A percentile compares a stretch with the other conserved stretches of the same genome.
Evolutionary conservation across 1,140 invertebrate genomes (phyloP).

Genomic region (Caenorhabditis tropicalis): DNA sequence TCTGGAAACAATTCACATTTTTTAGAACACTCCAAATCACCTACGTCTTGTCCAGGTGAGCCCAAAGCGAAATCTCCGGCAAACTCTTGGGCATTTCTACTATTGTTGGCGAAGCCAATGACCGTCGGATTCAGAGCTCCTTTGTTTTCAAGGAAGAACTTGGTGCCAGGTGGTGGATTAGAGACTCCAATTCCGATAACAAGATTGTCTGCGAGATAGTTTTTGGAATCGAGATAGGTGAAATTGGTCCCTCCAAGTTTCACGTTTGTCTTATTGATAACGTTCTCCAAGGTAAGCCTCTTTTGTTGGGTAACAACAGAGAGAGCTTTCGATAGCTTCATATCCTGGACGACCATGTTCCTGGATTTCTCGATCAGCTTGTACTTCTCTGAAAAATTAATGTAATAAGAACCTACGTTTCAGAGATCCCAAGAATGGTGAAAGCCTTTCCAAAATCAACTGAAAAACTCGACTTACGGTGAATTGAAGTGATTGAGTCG

Average conservation of each 20-base stretch:
- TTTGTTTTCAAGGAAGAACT: not conserved
- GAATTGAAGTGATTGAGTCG: constrained; percentile 46
- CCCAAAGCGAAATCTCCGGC: constrained; percentile 54
- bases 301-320: constrained; percentile 42
- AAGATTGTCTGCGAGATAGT: not conserved
- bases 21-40: not conserved
- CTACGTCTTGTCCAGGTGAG: constrained; percentile 17
- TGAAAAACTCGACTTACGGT: constrained; percentile 26
- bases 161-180: constrained; percentile 50
- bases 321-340: constrained; percentile 18
- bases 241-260: constrained; percentile 59
- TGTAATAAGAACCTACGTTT: too few species aligned
- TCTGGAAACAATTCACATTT: not conserved
- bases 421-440: too few species aligned
- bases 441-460: too few species aligned
- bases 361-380: constrained; percentile 9
- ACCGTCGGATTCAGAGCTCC: constrained; percentile 34
- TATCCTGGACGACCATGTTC: constrained; percentile 50
- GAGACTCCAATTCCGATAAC: constrained; percentile 56
- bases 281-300: constrained; percentile 38
- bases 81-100: constrained; percentile 46
- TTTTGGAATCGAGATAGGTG: not conserved
- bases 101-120: constrained; percentile 53
- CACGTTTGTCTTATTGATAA: constrained; percentile 48
- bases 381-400: constrained; percentile 35